phyloP scores from a whole-genome alignment of 2,888 invertebrate species.

The Nymphalis c-album region DNA sequence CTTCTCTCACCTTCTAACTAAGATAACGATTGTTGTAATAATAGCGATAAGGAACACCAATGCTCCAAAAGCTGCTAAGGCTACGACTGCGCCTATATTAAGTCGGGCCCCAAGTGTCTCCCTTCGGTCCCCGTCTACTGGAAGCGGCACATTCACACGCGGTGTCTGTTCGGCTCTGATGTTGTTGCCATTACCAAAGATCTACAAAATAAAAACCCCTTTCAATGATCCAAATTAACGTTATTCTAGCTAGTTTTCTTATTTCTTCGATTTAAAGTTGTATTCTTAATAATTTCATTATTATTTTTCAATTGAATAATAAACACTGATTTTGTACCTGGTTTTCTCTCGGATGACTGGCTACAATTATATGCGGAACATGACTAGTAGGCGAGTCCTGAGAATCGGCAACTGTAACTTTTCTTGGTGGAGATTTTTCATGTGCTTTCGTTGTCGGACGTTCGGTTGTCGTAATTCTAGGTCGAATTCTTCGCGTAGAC shows the following conservation, averaged over 20 bases:
- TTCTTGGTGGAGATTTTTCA: conserved; percentile 64
- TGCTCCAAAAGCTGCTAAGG: conserved; percentile 94
- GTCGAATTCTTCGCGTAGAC: conserved; percentile 60
- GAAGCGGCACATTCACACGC: conserved; percentile 84
- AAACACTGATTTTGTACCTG: conserved; percentile 80
- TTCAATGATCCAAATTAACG: too few relatives aligned
- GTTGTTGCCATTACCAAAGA: conserved; percentile 78
- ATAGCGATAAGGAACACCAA: conserved; percentile 94
- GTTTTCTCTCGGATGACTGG: conserved; percentile 90
- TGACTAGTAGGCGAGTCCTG: conserved; percentile 71
- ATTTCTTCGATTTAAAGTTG: neutral
- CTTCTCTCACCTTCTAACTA: conserved; percentile 88
- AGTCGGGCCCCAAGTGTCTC: conserved; percentile 85
- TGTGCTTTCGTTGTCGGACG: conserved; percentile 68
- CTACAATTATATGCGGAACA: conserved; percentile 81
- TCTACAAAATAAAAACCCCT: conserved; percentile 46
- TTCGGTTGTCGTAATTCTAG: conserved; percentile 63
- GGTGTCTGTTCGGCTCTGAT: conserved; percentile 84
- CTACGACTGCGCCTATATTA: conserved; percentile 93
- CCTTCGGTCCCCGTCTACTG: conserved; percentile 83
- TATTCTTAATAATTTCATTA: too few relatives aligned
- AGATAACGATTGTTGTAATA: conserved; percentile 92
- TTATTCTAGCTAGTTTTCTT: neutral
- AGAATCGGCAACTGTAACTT: conserved; percentile 60
- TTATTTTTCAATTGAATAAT: too few relatives aligned